Conservation (phyloP, 2,113 vertebrate genomes). For the Dolichallabes microphthalmus region DNA sequence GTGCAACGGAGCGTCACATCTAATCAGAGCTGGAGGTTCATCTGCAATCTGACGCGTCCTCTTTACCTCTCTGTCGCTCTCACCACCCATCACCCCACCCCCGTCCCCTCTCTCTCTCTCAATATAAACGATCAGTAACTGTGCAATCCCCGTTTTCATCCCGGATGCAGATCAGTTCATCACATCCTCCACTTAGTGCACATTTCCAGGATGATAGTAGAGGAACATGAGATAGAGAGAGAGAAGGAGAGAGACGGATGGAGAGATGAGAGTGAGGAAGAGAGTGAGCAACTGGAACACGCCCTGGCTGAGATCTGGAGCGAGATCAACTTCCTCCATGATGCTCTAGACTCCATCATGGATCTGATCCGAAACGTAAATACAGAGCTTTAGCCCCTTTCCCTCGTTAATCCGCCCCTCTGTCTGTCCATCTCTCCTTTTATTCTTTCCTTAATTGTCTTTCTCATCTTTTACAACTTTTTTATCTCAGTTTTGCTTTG, state of each 20-base stretch:
- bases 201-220: slow-evolving; percentile 27
- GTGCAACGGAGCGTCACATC: neutral
- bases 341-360: slow-evolving; percentile 51
- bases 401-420: neutral
- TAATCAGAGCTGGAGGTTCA: neutral
- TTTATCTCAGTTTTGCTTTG: neutral
- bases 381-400: slow-evolving; percentile 3
- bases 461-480: neutral
- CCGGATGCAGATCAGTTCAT: slow-evolving; percentile 43
- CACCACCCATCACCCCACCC: no score
- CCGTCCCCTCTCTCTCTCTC: neutral
- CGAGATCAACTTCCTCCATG: slow-evolving; percentile 54
- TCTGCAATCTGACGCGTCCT: neutral
- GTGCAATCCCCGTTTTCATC: slow-evolving; percentile 22
- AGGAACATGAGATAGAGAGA: slow-evolving; percentile 35
- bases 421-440: neutral
- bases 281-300: slow-evolving; percentile 37
- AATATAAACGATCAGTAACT: slow-evolving; percentile 8
- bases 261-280: slow-evolving; percentile 2
- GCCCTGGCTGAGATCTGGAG: slow-evolving; percentile 56
- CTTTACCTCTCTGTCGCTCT: neutral
- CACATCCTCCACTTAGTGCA: slow-evolving; percentile 57
- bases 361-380: slow-evolving; percentile 58
- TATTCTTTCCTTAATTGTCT: neutral
- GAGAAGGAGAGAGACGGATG: slow-evolving; percentile 33